A percentile compares a stretch with the other conserved stretches of the same genome.
Evolutionary conservation across 1,140 invertebrate species (phyloP).

Genomic region (Drosophila sproati): DNA sequence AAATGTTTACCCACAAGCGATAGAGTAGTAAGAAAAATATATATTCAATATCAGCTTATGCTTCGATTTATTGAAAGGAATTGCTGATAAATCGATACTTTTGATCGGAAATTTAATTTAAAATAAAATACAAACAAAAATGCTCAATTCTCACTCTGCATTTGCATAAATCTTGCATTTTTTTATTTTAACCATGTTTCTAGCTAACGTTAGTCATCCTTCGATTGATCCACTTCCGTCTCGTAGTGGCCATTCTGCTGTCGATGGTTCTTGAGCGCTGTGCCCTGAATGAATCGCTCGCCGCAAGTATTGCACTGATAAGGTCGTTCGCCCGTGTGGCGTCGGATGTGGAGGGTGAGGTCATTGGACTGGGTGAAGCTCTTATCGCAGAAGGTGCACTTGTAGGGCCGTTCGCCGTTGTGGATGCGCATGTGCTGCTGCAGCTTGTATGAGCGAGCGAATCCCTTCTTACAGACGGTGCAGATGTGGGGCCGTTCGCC

Average conservation of each 20-base stretch:
- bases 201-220: not conserved
- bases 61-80: too few relatives aligned
- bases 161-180: not conserved
- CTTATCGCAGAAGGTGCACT: constrained; percentile 87
- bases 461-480: constrained; percentile 85
- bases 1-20: too few relatives aligned
- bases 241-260: constrained; percentile 67
- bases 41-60: too few relatives aligned
- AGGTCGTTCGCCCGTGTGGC: constrained; percentile 86
- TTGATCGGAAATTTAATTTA: too few relatives aligned
- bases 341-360: constrained; percentile 86
- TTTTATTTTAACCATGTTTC: not conserved
- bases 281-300: constrained; percentile 82
- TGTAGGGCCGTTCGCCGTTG: constrained; percentile 86
- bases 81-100: too few relatives aligned
- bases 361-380: constrained; percentile 87
- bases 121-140: too few relatives aligned
- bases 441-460: constrained; percentile 86
- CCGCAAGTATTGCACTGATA: constrained; percentile 84
- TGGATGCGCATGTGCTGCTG: constrained; percentile 88
- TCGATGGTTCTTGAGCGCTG: constrained; percentile 78
- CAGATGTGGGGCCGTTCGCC: constrained; percentile 87
- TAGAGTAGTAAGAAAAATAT: too few relatives aligned
- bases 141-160: too few relatives aligned
- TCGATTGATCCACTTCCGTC: not conserved